Base-by-base conservation (phyloP, 2,888 invertebrate genomes). In the Cynaeus angustus region DNA sequence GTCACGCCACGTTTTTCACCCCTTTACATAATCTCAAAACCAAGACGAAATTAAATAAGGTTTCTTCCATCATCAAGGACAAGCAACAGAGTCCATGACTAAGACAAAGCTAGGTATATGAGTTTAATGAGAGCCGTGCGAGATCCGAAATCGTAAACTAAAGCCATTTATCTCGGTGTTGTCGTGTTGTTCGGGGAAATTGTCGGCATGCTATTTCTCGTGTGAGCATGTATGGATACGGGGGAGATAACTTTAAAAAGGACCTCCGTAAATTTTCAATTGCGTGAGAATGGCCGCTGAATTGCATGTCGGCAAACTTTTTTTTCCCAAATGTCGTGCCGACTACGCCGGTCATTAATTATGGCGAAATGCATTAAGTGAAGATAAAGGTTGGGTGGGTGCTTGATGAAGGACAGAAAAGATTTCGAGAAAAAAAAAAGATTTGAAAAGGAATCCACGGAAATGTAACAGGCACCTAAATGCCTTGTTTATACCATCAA, bases 251-350 rank as follows among this genome's bases (percentile, higher is more conserved):
- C 52, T 64, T 52, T 37, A 61, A 64, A 61, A 61, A 64, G 64
- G 64, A 64, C 64, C 64, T 43, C 43, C 37, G 64, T 64, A 64
- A 64, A 64, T 64, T 64, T 64, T 64, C 64, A 64, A 53, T 64
- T 64, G 64, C 64, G 64, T 64, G 64, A 52, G 64, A 64, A 64
- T 64, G 3, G 38, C 50, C 38, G 38, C 12, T 37, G 45, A 59
- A 26, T 46, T 64, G 64, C 64, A 64, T 64, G 64, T 48, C 21
- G 13, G 8, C 3, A 38, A 14, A 12, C 1, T 64, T 50, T 61
- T 59, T 46, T 41, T 28, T 55, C 8, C 3, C 1, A 12, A 37
- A 26, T 61, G 38, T 10, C 61, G 61, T 61, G 61, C 26, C 21
- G 28, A 33, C 21, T 46, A 21, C 30, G 53, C 46, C 30, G 26